Conservation (phyloP, 2,888 invertebrate species). For the Nematopogon swammerdamellus region DNA sequence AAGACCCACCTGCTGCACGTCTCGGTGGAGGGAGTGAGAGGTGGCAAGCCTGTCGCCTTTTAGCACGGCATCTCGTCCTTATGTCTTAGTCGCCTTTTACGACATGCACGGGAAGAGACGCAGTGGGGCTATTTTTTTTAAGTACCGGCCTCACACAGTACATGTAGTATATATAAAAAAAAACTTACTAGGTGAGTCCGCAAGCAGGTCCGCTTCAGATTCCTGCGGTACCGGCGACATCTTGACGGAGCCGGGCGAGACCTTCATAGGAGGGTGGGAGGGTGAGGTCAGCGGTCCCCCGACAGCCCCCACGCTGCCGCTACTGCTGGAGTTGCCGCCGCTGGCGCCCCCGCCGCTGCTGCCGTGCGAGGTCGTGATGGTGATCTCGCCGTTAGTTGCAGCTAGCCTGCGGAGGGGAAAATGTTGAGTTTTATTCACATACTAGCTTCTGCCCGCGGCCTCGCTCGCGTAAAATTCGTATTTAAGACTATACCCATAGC, state of each 20-base stretch:
- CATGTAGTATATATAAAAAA: too few relatives aligned
- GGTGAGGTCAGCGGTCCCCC: constrained; percentile 42
- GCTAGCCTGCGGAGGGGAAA: constrained; percentile 57
- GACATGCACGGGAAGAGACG: too few relatives aligned
- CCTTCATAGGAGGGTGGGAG: constrained; percentile 57
- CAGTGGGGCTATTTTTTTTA: too few relatives aligned
- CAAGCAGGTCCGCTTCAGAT: constrained; percentile 69
- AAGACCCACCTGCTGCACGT: too few relatives aligned
- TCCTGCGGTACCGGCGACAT: constrained; percentile 62
- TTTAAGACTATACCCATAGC: too few relatives aligned
- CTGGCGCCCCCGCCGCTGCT: constrained; percentile 46
- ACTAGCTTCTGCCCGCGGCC: too few relatives aligned
- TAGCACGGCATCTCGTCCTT: too few relatives aligned
- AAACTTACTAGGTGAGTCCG: constrained; percentile 87
- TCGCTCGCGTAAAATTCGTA: too few relatives aligned
- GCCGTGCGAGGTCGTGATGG: constrained; percentile 74
- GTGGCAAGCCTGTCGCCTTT: too few relatives aligned
- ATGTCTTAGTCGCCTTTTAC: too few relatives aligned
- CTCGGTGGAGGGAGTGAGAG: too few relatives aligned
- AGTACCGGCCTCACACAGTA: too few relatives aligned
- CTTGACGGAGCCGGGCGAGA: constrained; percentile 61
- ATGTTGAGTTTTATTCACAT: constrained; percentile 14
- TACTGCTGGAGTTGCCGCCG: constrained; percentile 50
- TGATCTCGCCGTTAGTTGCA: constrained; percentile 77
- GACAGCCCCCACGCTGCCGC: constrained; percentile 38